Conservation (phyloP, 2,888 invertebrate genomes). For the Drosophila neutralis region DNA sequence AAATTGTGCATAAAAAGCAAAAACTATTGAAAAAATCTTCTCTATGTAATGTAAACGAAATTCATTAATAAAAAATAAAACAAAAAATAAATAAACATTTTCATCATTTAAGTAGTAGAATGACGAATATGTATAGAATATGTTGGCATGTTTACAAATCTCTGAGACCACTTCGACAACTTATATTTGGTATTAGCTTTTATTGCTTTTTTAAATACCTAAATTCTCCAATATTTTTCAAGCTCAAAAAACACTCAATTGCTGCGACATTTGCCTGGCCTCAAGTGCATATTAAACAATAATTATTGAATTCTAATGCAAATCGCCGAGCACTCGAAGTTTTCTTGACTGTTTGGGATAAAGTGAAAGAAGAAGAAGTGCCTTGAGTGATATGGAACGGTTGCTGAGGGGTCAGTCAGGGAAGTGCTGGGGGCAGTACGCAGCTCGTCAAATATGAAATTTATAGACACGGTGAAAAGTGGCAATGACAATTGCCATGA, state of each 20-base stretch:
- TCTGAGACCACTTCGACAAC: background rate
- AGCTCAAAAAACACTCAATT: slow-evolving; percentile 7
- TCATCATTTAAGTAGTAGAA: background rate
- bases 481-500: slow-evolving; percentile 71
- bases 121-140: background rate
- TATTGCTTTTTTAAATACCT: slow-evolving; percentile 1
- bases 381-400: slow-evolving; percentile 38
- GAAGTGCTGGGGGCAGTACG: slow-evolving; percentile 15
- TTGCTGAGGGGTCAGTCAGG: slow-evolving; percentile 7
- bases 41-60: background rate
- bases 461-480: slow-evolving; percentile 70
- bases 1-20: background rate
- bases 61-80: background rate
- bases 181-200: background rate
- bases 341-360: slow-evolving; percentile 16
- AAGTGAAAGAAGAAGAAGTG: slow-evolving; percentile 23
- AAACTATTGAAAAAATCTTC: background rate
- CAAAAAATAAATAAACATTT: background rate
- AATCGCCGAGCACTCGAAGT: slow-evolving; percentile 41
- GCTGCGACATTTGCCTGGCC: slow-evolving; percentile 46
- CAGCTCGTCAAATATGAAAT: slow-evolving; percentile 70
- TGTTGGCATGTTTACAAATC: background rate
- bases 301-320: slow-evolving; percentile 73
- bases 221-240: background rate
- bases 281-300: slow-evolving; percentile 75